A percentile compares a stretch with the other conserved stretches of the same genome.
phyloP scores from a whole-genome alignment of 2,888 invertebrate genomes.

The Caradrina kadenii region DNA sequence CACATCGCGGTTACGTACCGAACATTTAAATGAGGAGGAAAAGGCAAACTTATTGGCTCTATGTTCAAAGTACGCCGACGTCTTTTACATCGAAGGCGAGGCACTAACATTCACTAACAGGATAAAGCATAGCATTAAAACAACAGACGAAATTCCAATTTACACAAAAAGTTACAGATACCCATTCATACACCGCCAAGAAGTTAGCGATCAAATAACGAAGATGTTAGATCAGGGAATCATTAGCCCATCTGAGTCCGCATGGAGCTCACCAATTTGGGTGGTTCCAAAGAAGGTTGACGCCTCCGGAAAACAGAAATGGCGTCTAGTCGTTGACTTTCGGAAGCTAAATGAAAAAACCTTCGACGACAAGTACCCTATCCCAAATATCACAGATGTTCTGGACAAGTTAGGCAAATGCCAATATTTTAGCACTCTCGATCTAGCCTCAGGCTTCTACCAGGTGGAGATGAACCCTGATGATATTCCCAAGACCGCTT shows the following conservation, averaged over 20 bases:
- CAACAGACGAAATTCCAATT: neutral
- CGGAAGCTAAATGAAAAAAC: too few relatives aligned
- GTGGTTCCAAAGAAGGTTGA: too few relatives aligned
- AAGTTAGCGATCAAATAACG: neutral
- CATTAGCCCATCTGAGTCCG: neutral
- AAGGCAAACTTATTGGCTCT: neutral
- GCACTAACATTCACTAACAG: neutral
- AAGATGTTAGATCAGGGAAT: neutral
- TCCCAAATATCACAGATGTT: conserved; percentile 2
- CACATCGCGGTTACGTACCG: neutral
- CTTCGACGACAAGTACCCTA: too few relatives aligned
- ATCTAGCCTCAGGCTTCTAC: neutral
- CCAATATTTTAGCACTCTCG: neutral
- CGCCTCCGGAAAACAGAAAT: too few relatives aligned
- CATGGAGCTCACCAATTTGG: neutral
- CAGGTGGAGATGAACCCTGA: neutral
- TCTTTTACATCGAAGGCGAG: neutral
- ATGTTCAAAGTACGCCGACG: neutral
- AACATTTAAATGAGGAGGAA: neutral
- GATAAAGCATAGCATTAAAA: neutral
- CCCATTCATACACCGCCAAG: neutral
- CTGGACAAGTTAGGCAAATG: conserved; percentile 19
- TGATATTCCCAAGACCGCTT: neutral
- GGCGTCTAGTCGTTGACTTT: too few relatives aligned
- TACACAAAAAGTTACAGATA: neutral